A percentile compares a stretch with the other conserved stretches of the same genome.
Conservation (phyloP, 2,888 invertebrate species). For the Latheticus oryzae region DNA sequence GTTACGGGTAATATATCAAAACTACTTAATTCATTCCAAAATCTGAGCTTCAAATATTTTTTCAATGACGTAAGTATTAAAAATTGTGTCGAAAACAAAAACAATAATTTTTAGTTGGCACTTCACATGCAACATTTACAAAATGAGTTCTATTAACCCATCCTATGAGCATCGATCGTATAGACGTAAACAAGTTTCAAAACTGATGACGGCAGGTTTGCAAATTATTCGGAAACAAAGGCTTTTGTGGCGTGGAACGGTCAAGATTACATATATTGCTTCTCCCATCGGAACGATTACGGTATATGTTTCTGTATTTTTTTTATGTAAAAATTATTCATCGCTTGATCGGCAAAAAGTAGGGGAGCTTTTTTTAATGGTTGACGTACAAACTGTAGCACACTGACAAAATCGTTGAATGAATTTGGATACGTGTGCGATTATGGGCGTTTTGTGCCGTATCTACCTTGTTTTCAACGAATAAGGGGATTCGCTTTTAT, state of each 20-base stretch:
- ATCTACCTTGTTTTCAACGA: constrained; percentile 6
- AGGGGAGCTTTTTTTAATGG: constrained; percentile 14
- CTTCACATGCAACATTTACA: no score
- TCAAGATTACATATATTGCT: constrained; percentile 25
- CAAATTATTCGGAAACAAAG: constrained; percentile 28
- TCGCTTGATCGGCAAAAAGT: constrained; percentile 16
- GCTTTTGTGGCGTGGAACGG: constrained; percentile 18
- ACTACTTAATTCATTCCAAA: no score
- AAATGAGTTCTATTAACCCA: no score
- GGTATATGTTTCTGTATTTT: not conserved
- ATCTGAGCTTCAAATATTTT: no score
- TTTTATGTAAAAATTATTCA: constrained; percentile 29
- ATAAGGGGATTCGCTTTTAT: constrained; percentile 5
- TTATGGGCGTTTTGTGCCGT: constrained; percentile 11
- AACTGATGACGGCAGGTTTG: constrained; percentile 7
- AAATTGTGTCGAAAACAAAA: no score
- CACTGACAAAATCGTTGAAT: constrained; percentile 8
- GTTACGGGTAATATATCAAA: no score
- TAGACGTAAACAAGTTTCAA: not conserved
- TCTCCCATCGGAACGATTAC: constrained; percentile 21
- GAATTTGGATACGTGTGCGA: constrained; percentile 4
- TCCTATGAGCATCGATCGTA: not conserved
- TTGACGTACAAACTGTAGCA: not conserved
- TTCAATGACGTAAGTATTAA: no score
- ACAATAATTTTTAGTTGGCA: no score